Conservation (phyloP, 2,113 vertebrate genomes). For the Malurus alboscapulatus region DNA sequence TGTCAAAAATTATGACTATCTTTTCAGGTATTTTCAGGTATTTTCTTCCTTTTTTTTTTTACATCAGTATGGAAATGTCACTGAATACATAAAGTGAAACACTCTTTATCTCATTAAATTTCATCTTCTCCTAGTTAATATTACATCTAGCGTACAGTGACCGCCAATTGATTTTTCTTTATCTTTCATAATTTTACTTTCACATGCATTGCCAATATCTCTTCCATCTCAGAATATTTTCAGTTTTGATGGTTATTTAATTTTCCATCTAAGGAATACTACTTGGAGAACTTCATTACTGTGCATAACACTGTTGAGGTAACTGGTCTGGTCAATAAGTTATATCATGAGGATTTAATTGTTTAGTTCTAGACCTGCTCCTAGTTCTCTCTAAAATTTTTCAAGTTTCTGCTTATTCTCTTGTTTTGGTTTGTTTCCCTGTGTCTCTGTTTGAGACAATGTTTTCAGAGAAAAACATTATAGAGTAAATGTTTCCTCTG, state of each 20-base stretch:
- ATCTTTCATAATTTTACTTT: slow-evolving; percentile 13
- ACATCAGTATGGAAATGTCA: slow-evolving; percentile 49
- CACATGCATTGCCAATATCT: background rate
- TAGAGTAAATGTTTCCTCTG: too few relatives aligned
- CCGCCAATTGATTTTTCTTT: slow-evolving; percentile 26
- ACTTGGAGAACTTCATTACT: background rate
- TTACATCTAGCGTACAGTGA: background rate
- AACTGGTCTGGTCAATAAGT: background rate
- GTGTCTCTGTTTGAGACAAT: too few relatives aligned
- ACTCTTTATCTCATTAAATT: slow-evolving; percentile 24
- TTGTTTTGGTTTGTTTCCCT: background rate
- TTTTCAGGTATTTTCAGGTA: slow-evolving; percentile 18
- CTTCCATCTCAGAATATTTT: background rate
- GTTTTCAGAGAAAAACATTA: too few relatives aligned
- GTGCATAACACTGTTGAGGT: background rate
- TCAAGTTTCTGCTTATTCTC: background rate
- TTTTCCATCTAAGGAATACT: background rate
- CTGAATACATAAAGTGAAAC: slow-evolving; percentile 23
- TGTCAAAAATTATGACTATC: slow-evolving; percentile 26
- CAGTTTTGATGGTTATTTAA: background rate
- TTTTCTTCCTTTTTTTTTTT: background rate
- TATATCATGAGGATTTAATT: background rate
- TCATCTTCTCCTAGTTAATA: slow-evolving; percentile 13
- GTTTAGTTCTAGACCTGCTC: background rate
- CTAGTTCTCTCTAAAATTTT: background rate